These are phyloP conservation scores for Mormoops blainvillei DNA, from an alignment of 2,113 vertebrate species.

Conservation along the genomic window DNA sequence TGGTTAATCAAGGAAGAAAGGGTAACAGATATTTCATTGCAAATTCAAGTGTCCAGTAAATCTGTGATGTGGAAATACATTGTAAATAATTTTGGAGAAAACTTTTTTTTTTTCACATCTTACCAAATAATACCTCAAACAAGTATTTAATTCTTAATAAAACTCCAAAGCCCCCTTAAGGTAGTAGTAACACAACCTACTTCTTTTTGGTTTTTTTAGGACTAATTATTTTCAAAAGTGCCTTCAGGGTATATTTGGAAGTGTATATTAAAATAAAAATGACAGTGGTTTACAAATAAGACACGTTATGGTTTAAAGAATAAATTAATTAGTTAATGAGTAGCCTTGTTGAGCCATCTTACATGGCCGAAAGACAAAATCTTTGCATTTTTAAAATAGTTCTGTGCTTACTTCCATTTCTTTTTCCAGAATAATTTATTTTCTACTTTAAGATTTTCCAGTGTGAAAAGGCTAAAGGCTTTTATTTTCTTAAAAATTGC, in stretches of 20 bases:
- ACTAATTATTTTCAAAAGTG: conserved; percentile 26
- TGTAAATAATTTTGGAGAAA: conserved; percentile 27
- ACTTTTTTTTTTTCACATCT: neutral
- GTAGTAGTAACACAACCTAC: neutral
- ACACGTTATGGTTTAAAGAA: neutral
- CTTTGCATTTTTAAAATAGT: conserved; percentile 37
- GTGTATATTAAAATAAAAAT: neutral
- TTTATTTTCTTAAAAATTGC: neutral
- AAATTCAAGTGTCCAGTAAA: conserved; percentile 26
- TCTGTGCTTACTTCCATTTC: neutral
- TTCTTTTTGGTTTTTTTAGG: neutral
- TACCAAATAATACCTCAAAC: conserved; percentile 1
- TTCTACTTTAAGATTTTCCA: conserved; percentile 39
- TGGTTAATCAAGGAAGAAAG: conserved; percentile 64
- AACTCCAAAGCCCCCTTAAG: neutral
- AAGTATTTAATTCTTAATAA: conserved; percentile 41
- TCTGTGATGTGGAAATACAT: neutral
- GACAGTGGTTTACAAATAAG: neutral
- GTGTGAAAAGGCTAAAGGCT: neutral
- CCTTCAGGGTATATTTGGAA: conserved; percentile 13
- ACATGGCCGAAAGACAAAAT: neutral
- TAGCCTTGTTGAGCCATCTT: neutral
- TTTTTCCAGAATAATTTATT: neutral
- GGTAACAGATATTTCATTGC: conserved; percentile 22
- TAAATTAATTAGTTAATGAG: neutral